These are phyloP conservation scores for Zeugodacus cucurbitae DNA, from an alignment of 1,140 invertebrate genomes.

Conservation along the genomic window DNA sequence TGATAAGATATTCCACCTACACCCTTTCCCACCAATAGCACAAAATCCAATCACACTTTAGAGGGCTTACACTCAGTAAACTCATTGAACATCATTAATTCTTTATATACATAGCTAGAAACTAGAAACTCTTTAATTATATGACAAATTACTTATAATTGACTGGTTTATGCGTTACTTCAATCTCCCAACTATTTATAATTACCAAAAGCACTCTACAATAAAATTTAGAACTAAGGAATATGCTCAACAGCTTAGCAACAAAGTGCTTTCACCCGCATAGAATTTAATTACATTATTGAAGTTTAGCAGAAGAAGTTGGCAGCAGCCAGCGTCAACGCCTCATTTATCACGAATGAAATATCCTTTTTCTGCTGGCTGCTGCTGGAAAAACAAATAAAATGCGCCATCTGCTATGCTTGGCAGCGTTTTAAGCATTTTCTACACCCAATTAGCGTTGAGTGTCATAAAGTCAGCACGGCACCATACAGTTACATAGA, in stretches of 20 bases:
- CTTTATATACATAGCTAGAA: too few relatives aligned
- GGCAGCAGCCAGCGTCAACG: neutral
- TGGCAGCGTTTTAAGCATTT: neutral
- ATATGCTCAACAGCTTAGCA: neutral
- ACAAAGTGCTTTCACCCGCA: neutral
- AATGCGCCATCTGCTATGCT: neutral
- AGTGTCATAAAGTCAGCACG: conserved; percentile 9
- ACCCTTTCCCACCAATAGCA: too few relatives aligned
- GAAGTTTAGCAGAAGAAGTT: neutral
- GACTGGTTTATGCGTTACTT: too few relatives aligned
- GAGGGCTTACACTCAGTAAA: too few relatives aligned
- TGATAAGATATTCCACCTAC: too few relatives aligned
- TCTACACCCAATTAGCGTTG: conserved; percentile 19
- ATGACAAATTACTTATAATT: too few relatives aligned
- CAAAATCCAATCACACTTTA: too few relatives aligned
- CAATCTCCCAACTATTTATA: too few relatives aligned
- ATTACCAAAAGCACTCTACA: too few relatives aligned
- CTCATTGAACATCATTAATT: too few relatives aligned
- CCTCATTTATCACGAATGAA: neutral
- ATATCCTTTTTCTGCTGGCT: neutral
- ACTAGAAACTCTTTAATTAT: too few relatives aligned
- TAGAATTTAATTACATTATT: neutral
- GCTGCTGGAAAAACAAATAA: conserved; percentile 13
- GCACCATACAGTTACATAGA: too few relatives aligned
- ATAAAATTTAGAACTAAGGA: neutral